phyloP scores from a whole-genome alignment of 2,888 invertebrate genomes.

The Busseola fusca region DNA sequence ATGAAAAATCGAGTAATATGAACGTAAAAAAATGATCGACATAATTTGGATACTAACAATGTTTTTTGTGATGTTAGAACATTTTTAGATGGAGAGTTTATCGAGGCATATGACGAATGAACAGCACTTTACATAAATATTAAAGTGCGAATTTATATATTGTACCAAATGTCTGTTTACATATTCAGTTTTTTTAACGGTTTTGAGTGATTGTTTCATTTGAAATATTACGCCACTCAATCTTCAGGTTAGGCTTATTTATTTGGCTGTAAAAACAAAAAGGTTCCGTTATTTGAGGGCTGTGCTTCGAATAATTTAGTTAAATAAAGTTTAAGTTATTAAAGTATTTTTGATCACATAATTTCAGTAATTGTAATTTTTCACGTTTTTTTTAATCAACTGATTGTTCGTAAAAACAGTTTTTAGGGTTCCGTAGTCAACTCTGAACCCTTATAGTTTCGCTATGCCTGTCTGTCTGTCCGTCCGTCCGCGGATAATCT shows the following conservation, averaged over 20 bases:
- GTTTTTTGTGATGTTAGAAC: constrained; percentile 48
- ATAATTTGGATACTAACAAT: constrained; percentile 48
- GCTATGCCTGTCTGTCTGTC: too few relatives aligned
- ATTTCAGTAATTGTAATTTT: background rate
- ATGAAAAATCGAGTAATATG: constrained; percentile 43
- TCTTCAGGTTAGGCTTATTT: background rate
- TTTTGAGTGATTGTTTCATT: background rate
- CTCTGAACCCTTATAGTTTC: too few relatives aligned
- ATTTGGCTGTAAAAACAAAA: background rate
- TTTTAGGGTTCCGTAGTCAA: too few relatives aligned
- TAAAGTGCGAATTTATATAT: constrained; percentile 31
- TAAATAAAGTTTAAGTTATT: background rate
- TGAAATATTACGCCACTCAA: background rate
- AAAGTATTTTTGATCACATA: background rate
- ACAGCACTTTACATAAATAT: constrained; percentile 17
- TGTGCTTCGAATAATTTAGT: background rate
- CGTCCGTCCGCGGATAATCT: too few relatives aligned
- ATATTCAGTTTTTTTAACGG: background rate
- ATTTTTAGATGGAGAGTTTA: constrained; percentile 38
- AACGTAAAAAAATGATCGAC: constrained; percentile 38
- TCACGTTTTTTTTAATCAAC: too few relatives aligned
- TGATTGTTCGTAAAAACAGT: too few relatives aligned
- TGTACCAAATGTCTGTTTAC: constrained; percentile 22
- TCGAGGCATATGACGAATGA: constrained; percentile 6
- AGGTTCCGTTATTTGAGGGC: background rate